A percentile compares a stretch with the other conserved stretches of the same genome.
Conservation (phyloP, 2,113 vertebrate genomes). For the Perca schrenkii region DNA sequence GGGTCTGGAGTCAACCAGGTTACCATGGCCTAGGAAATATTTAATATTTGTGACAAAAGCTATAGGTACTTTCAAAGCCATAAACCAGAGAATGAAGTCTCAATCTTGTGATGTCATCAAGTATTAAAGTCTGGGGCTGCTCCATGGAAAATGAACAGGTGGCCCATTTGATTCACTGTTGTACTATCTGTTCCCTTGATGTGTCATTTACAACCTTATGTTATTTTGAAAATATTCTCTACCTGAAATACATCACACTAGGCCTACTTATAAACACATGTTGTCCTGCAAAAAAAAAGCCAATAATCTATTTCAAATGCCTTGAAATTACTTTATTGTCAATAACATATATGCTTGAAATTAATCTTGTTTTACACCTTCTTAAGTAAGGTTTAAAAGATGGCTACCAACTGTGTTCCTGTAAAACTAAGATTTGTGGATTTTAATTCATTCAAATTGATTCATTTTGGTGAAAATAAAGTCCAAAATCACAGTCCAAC, state of each 20-base stretch:
- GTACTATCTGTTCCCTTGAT: not conserved
- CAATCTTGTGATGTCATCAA: too few species aligned
- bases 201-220: not conserved
- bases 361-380: too few species aligned
- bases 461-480: not conserved
- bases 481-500: not conserved
- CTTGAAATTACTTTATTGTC: not conserved
- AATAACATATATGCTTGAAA: too few species aligned
- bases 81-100: too few species aligned
- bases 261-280: not conserved
- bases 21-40: too few species aligned
- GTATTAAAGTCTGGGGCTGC: too few species aligned
- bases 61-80: too few species aligned
- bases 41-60: too few species aligned
- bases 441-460: not conserved
- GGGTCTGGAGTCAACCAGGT: too few species aligned
- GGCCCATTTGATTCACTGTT: not conserved
- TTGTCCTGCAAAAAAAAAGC: not conserved
- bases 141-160: too few species aligned
- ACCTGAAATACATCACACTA: not conserved
- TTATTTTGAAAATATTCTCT: not conserved
- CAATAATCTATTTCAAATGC: not conserved
- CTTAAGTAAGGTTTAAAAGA: too few species aligned
- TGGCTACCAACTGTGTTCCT: not conserved
- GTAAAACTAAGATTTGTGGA: not conserved